Evolutionary conservation across 2,113 vertebrate species (phyloP).

Genomic region (Apodemus speciosus): DNA sequence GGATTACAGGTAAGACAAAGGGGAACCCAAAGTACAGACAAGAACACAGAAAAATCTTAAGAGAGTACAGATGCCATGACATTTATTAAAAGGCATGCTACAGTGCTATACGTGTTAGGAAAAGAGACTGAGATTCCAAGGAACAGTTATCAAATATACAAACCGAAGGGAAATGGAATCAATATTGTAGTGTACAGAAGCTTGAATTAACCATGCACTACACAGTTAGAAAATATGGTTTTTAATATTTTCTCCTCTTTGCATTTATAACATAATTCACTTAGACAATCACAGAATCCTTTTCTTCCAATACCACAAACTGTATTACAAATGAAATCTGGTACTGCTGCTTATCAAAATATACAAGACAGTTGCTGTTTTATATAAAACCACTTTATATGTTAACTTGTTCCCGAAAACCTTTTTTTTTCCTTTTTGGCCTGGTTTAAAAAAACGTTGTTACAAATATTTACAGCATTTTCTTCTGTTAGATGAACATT

Average conservation of each 20-base stretch:
- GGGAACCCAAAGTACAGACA: slow-evolving; percentile 82
- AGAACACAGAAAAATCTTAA: slow-evolving; percentile 87
- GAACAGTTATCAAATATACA: slow-evolving; percentile 85
- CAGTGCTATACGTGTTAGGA: slow-evolving; percentile 88
- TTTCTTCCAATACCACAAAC: slow-evolving; percentile 85
- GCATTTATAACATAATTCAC: slow-evolving; percentile 88
- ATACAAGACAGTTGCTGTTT: slow-evolving; percentile 87
- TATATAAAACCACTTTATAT: slow-evolving; percentile 89
- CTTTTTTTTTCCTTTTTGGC: slow-evolving; percentile 80
- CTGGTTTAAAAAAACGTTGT: slow-evolving; percentile 84
- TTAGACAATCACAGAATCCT: slow-evolving; percentile 85
- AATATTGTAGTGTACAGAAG: slow-evolving; percentile 86
- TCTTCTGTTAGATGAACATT: slow-evolving; percentile 85
- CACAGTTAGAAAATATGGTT: slow-evolving; percentile 89
- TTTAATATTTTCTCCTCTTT: slow-evolving; percentile 91
- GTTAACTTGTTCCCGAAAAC: slow-evolving; percentile 88
- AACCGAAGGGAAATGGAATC: slow-evolving; percentile 81
- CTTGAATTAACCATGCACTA: slow-evolving; percentile 87
- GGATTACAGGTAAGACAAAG: slow-evolving; percentile 74
- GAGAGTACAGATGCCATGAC: slow-evolving; percentile 87
- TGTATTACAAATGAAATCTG: slow-evolving; percentile 89
- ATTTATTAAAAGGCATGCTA: slow-evolving; percentile 92
- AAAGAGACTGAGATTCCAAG: slow-evolving; percentile 84
- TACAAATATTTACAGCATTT: slow-evolving; percentile 89
- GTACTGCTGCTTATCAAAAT: slow-evolving; percentile 91